Conservation (phyloP, 2,797 vertebrate species). For the Borostomias antarcticus region DNA sequence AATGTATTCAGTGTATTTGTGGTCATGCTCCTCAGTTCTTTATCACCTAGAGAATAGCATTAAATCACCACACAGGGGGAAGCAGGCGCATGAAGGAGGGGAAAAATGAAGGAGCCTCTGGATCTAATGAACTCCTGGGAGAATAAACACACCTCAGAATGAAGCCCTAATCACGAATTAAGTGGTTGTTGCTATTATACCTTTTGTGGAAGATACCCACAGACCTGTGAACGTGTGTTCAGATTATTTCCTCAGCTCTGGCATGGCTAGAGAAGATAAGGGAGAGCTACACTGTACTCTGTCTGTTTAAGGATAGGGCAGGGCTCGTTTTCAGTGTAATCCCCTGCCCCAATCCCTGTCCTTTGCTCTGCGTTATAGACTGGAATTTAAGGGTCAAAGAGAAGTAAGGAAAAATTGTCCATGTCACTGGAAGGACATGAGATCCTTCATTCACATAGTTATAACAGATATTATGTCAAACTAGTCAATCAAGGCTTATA, state of each 20-base stretch:
- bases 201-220: conserved; percentile 74
- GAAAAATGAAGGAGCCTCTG: conserved; percentile 78
- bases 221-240: conserved; percentile 63
- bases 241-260: conserved; percentile 67
- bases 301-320: conserved; percentile 63
- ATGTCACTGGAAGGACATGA: conserved; percentile 57
- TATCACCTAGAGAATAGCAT: conserved; percentile 83
- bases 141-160: conserved; percentile 85
- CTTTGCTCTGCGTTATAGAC: conserved; percentile 56
- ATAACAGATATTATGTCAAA: neutral
- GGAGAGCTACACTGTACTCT: conserved; percentile 59
- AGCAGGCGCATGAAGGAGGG: conserved; percentile 70
- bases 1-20: conserved; percentile 86
- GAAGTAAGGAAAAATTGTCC: conserved; percentile 48
- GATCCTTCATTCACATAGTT: conserved; percentile 5
- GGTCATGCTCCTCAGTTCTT: conserved; percentile 85
- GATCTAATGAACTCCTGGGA: conserved; percentile 86
- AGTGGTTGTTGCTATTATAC: conserved; percentile 81
- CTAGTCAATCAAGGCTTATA: conserved; percentile 23
- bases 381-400: conserved; percentile 57
- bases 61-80: conserved; percentile 86
- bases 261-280: conserved; percentile 65
- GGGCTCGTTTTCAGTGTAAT: conserved; percentile 69
- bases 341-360: conserved; percentile 63
- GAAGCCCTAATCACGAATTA: conserved; percentile 86